phyloP scores from a whole-genome alignment of 2,888 invertebrate genomes.

The Gasteruption jaculator region DNA sequence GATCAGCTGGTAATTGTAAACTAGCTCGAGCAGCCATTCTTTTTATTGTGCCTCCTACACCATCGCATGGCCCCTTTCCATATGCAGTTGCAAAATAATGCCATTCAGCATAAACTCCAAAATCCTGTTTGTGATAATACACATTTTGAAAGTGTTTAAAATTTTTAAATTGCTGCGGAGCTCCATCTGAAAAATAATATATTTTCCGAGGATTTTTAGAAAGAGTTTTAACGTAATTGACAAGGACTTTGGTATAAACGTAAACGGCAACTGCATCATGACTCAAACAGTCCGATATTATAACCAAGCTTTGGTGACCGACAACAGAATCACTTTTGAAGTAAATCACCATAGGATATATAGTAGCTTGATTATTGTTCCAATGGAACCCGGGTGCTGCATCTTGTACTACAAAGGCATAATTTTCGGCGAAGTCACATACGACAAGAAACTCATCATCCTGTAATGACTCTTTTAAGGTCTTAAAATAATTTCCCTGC shows the following conservation, averaged over 20 bases:
- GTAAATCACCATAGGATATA: constrained; percentile 24
- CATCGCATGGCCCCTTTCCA: too few relatives aligned
- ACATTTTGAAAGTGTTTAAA: too few relatives aligned
- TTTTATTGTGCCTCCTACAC: too few relatives aligned
- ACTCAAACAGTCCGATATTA: constrained; percentile 23
- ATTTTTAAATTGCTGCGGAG: too few relatives aligned
- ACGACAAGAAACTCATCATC: constrained; percentile 18
- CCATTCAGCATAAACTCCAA: too few relatives aligned
- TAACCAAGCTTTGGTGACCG: constrained; percentile 21
- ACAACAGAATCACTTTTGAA: constrained; percentile 17
- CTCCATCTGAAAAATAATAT: too few relatives aligned
- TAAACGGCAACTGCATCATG: constrained; percentile 25
- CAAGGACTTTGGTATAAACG: constrained; percentile 13
- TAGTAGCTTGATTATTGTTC: constrained; percentile 25
- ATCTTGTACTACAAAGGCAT: constrained; percentile 26
- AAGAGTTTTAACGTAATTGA: constrained; percentile 6
- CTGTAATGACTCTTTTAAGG: constrained; percentile 20
- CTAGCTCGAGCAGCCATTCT: too few relatives aligned
- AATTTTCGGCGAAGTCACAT: constrained; percentile 30
- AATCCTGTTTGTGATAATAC: too few relatives aligned
- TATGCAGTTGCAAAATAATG: too few relatives aligned
- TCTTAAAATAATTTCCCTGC: constrained; percentile 20
- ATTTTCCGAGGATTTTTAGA: background rate
- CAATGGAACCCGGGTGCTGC: constrained; percentile 23
- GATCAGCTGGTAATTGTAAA: too few relatives aligned